Base-by-base conservation (phyloP, 2,888 invertebrate species). In the Hirtodrosophila duncani region DNA sequence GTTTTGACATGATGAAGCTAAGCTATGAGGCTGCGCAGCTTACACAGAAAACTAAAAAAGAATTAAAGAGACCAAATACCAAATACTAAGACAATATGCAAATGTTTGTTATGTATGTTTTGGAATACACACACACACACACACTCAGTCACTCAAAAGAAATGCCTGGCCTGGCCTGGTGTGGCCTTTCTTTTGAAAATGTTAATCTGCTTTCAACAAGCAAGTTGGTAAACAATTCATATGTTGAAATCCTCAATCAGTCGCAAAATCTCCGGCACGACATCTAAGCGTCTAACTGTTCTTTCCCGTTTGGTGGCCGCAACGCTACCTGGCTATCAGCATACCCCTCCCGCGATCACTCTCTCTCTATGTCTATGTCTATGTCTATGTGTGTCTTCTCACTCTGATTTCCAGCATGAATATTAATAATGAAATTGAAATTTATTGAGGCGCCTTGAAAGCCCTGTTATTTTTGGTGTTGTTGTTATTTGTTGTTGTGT, bases 361-460 rank as follows among this genome's bases (percentile, higher is more conserved):
- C 18, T 6, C 23, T 5, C 13, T 11, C n/a, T 21, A 10, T n/a
- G n/a, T n/a, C n/a, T n/a, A n/a, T n/a, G n/a, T n/a, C n/a, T n/a
- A n/a, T n/a, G n/a, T n/a, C n/a, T n/a, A n/a, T n/a, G n/a, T n/a
- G n/a, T n/a, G n/a, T n/a, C n/a, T n/a, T n/a, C n/a, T 8, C 20
- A 7, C 20, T 20, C 20, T 20, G 20, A 20, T 20, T 7, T 4
- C 7, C 20, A 6, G 20, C 4, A 3, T 23, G 24, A 23, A 37
- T 20, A 26, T 49, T 46, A 56, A 75, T 62, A 79, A 80, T 67
- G 72, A 72, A 72, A 72, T 77, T 62, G 59, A 72, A 72, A 80
- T 56, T 38, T 52, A 45, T 50, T 18, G 30, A 52, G 37, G 16
- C 61, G 20, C 37, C n/a, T n/a, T n/a, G n/a, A n/a, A n/a, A n/a